Percentiles rank a stretch among this genome's conserved stretches.
Evolutionary conservation across 64 coral and sea anemone species (phyloP).

Genomic region (Platygyra sinensis): DNA sequence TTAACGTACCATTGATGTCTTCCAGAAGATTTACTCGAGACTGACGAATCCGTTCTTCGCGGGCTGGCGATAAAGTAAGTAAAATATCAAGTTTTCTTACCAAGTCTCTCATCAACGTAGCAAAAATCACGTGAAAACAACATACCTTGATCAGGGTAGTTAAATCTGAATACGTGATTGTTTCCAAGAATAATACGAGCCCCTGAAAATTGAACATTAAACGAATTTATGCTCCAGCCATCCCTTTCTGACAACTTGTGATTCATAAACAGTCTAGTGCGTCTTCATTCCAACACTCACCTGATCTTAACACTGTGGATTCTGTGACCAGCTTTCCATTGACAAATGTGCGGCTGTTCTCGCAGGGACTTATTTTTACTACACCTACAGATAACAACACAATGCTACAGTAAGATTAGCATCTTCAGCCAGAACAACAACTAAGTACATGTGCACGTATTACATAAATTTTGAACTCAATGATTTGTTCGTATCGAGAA

Average conservation of each 20-base stretch:
- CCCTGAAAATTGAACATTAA: slow-evolving; percentile 52
- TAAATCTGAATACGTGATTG: slow-evolving; percentile 98
- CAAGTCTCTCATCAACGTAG: not conserved
- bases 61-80: slow-evolving; percentile 10
- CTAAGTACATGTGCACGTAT: too few species aligned
- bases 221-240: too few species aligned
- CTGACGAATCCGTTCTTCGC: slow-evolving; percentile 67
- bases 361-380: slow-evolving; percentile 83
- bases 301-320: slow-evolving; percentile 70
- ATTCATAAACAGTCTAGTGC: not conserved
- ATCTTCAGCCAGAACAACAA: not conserved
- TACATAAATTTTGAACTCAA: too few species aligned
- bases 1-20: slow-evolving; percentile 56
- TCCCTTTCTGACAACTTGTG: too few species aligned
- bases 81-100: not conserved
- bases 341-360: slow-evolving; percentile 85
- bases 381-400: slow-evolving; percentile 48
- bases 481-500: too few species aligned
- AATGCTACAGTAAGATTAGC: not conserved
- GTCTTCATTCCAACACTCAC: slow-evolving; percentile 35
- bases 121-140: not conserved
- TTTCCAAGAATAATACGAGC: slow-evolving; percentile 94
- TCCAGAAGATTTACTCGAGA: slow-evolving; percentile 64
- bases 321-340: slow-evolving; percentile 90
- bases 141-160: slow-evolving; percentile 93